Conservation (phyloP, 2,797 vertebrate genomes). For the Melopsittacus undulatus region DNA sequence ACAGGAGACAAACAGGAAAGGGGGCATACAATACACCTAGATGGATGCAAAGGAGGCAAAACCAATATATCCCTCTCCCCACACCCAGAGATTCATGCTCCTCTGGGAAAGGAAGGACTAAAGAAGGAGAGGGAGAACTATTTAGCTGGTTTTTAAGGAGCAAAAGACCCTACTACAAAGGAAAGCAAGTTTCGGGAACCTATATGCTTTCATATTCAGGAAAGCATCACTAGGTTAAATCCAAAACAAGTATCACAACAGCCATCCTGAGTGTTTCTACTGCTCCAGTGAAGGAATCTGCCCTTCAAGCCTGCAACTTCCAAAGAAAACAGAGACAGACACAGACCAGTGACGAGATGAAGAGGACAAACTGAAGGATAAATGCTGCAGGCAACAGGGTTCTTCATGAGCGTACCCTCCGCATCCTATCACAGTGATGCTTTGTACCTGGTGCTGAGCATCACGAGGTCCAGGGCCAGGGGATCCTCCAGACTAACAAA, state of each 20-base stretch:
- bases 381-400: neutral
- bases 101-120: neutral
- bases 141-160: neutral
- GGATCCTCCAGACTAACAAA: neutral
- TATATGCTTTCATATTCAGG: neutral
- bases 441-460: neutral
- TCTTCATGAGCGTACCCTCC: neutral
- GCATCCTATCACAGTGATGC: neutral
- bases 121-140: neutral
- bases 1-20: neutral
- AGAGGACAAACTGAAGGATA: neutral
- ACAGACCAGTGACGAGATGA: neutral
- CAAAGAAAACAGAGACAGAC: neutral
- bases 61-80: neutral
- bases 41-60: neutral
- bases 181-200: neutral
- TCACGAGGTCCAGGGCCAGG: neutral
- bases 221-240: neutral
- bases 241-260: neutral
- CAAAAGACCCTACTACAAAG: neutral
- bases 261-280: neutral
- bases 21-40: fast-evolving
- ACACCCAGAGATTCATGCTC: neutral
- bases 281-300: neutral
- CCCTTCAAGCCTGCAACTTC: neutral